Percentiles rank a stretch among this genome's conserved stretches.
Conservation (phyloP, 2,797 vertebrate species). For the Darevskia mixta region DNA sequence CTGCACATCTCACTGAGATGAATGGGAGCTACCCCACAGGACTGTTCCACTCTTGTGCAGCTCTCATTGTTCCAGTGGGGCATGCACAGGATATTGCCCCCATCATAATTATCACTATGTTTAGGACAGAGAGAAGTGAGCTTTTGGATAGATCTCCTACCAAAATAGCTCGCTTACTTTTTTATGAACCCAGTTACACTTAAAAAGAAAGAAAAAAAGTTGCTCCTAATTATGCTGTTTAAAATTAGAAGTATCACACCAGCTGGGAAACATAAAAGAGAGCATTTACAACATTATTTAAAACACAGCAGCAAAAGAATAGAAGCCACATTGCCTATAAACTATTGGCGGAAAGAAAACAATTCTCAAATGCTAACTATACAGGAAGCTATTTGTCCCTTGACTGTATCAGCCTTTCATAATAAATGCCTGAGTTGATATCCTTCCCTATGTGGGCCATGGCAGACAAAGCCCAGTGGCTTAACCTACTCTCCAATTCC, state of each 20-base stretch:
- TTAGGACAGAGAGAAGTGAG: conserved; percentile 50
- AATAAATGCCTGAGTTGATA: neutral
- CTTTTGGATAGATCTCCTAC: conserved; percentile 64
- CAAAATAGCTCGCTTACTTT: neutral
- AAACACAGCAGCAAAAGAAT: conserved; percentile 41
- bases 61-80: neutral
- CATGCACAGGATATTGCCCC: too few species aligned
- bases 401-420: neutral
- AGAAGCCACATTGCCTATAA: conserved; percentile 42
- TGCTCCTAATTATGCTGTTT: conserved; percentile 55
- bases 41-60: neutral
- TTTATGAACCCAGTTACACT: conserved; percentile 50
- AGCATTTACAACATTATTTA: conserved; percentile 65
- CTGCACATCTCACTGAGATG: neutral
- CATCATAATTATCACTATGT: neutral
- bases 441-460: neutral
- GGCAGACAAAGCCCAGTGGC: neutral
- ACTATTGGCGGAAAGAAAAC: conserved; percentile 48
- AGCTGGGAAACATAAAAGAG: conserved; percentile 62
- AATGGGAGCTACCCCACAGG: neutral
- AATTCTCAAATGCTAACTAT: conserved; percentile 29
- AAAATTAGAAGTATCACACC: conserved; percentile 58
- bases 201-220: neutral
- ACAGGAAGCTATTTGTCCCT: neutral
- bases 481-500: neutral